phyloP scores from a whole-genome alignment of 1,140 invertebrate genomes.

The Thaumetopoea pityocampa region DNA sequence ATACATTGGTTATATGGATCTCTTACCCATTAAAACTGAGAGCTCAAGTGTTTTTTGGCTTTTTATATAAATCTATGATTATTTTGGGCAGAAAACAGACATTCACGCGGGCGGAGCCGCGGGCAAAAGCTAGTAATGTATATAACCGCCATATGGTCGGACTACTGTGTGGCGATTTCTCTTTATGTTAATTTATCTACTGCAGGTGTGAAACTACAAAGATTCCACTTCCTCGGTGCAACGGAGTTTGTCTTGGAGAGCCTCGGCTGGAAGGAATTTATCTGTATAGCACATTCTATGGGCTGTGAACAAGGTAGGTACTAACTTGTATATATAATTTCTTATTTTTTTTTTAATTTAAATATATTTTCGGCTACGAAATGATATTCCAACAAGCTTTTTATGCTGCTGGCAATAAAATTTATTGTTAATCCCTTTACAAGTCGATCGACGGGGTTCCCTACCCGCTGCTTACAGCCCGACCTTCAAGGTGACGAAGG shows the following conservation, averaged over 20 bases:
- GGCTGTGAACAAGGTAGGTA: constrained; percentile 25
- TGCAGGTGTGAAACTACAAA: constrained; percentile 29
- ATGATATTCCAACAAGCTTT: neutral
- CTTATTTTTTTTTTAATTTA: too few relatives aligned
- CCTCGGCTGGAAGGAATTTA: constrained; percentile 36
- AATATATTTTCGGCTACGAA: neutral
- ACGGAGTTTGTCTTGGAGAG: constrained; percentile 33
- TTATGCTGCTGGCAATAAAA: neutral
- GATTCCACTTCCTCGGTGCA: constrained; percentile 28
- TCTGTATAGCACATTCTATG: constrained; percentile 34
- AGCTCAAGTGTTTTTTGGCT: too few relatives aligned
- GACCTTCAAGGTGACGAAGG: neutral
- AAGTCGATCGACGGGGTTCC: neutral
- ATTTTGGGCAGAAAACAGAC: too few relatives aligned
- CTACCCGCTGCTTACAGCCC: neutral
- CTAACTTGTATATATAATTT: too few relatives aligned
- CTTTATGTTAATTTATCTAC: neutral
- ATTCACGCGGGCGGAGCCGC: too few relatives aligned
- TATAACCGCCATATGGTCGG: too few relatives aligned
- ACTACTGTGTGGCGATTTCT: too few relatives aligned
- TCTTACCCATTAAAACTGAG: too few relatives aligned
- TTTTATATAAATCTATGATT: too few relatives aligned
- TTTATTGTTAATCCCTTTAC: too few relatives aligned
- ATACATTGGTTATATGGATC: too few relatives aligned
- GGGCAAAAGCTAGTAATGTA: too few relatives aligned